Conservation (phyloP, 2,888 invertebrate genomes). For the Hipparchia sbordonii region DNA sequence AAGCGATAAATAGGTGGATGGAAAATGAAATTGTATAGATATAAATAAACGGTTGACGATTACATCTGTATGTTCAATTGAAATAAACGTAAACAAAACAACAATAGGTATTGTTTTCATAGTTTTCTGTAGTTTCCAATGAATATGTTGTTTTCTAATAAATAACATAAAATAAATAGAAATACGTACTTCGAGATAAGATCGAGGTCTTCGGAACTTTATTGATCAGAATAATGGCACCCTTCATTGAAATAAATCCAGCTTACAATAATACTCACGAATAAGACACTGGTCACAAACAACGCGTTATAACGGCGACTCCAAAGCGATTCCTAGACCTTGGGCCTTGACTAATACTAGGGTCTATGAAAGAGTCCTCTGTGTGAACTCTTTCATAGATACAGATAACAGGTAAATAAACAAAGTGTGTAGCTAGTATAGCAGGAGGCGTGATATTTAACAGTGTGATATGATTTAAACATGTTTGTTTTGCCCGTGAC, state of each 20-base stretch:
- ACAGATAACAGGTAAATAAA: no score
- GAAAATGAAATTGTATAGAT: neutral
- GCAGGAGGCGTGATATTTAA: no score
- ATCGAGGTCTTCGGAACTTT: conserved; percentile 23
- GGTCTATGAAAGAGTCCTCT: no score
- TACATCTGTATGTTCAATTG: neutral
- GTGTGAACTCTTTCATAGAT: no score
- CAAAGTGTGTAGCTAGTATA: no score
- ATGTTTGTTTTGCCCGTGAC: no score
- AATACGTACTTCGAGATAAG: conserved; percentile 12
- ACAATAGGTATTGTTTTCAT: conserved; percentile 9
- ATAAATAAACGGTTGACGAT: neutral
- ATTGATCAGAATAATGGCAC: conserved; percentile 34
- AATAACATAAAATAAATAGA: neutral
- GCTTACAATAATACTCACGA: conserved; percentile 36
- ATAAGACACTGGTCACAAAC: no score
- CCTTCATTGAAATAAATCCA: conserved; percentile 37
- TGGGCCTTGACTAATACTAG: no score
- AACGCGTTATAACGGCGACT: no score
- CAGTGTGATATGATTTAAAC: no score
- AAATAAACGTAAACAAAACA: neutral
- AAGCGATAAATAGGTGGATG: no score
- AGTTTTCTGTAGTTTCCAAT: neutral
- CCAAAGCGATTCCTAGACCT: no score
- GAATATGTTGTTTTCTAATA: neutral